Evolutionary conservation across 2,797 vertebrate species (phyloP).

Genomic region (Crenichthys baileyi): DNA sequence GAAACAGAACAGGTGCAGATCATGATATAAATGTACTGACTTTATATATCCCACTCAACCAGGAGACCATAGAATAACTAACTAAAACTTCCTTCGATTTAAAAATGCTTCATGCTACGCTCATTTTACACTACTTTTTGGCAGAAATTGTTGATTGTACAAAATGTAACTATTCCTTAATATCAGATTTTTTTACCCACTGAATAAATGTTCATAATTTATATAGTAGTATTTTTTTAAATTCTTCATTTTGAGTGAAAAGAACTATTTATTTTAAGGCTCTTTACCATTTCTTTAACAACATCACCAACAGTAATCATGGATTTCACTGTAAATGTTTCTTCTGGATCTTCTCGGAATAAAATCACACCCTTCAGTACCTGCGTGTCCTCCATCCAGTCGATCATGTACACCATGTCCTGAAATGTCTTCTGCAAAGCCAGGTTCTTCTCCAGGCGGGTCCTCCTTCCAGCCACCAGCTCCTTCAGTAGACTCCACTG

Average conservation of each 20-base stretch:
- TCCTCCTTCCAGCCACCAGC: slow-evolving; percentile 85
- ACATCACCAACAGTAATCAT: not conserved
- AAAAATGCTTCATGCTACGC: too few species aligned
- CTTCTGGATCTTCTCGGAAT: not conserved
- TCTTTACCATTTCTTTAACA: not conserved
- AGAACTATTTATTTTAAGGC: not conserved
- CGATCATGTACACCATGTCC: slow-evolving; percentile 99
- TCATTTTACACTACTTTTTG: too few species aligned
- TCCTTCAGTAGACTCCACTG: slow-evolving; percentile 92
- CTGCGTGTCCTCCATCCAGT: slow-evolving; percentile 99
- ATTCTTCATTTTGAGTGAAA: not conserved
- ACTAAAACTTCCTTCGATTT: too few species aligned
- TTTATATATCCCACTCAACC: too few species aligned
- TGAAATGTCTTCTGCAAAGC: slow-evolving; percentile 95
- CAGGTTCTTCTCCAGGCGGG: slow-evolving; percentile 90
- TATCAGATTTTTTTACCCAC: not conserved
- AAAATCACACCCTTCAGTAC: slow-evolving; percentile 60
- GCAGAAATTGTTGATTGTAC: too few species aligned
- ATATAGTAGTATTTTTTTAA: not conserved
- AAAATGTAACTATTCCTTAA: too few species aligned
- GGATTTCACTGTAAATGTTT: not conserved
- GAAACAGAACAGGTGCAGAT: too few species aligned
- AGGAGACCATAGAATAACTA: too few species aligned
- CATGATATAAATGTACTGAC: too few species aligned
- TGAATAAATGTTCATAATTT: not conserved